Evolutionary conservation across 2,113 vertebrate genomes (phyloP), one percentile per base, ranked within the genome.

Genomic region (Alligator sinensis): DNA sequence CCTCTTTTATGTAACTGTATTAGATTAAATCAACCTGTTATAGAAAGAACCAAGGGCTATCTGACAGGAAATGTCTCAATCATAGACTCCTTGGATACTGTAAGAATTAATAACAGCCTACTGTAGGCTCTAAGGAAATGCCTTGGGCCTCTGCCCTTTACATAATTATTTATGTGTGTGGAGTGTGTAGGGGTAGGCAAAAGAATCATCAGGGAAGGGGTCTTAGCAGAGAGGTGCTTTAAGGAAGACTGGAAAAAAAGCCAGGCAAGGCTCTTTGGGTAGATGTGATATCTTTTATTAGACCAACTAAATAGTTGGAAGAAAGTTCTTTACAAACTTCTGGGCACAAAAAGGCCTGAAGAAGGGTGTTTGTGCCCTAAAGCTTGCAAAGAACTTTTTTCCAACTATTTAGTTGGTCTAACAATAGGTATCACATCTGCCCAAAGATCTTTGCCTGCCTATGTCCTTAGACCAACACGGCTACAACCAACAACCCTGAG

Each of bases 1-100:
- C 22, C 11, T 61, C 70, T 59, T 24, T 82, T 88, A 88, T 22
- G 27, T 30, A 92, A 61, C 30, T 80, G 92, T 34, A 94, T 91
- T 87, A 91, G 95, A 77, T 19, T 10, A 94, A 94, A 34, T 6
- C 24, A 96, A 83, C 24, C 10, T 84, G 6, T 77, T 86, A 64
- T 0, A 88, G 68, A 66, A 88, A 70, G 30, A 87, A 95, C 55
- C 47, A 91, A 90, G 84, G 80, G 9, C 10, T 22, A 70, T 34
- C 72, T 47, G 89, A 82, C 10, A 90, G 47, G 54, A 94, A 95
- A 7, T 22, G 27, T 14, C 60, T 18, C 87, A 38, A 57, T 76
- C 77, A 78, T 6, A 76, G 76, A 64, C 18, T 21, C 28, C 47
- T 87, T 91, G 72, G 12, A 30, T 82, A 78, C 24, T 82, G 57